These are phyloP conservation scores for Nematopogon swammerdamellus DNA, from an alignment of 2,888 invertebrate genomes.

Conservation along the genomic window DNA sequence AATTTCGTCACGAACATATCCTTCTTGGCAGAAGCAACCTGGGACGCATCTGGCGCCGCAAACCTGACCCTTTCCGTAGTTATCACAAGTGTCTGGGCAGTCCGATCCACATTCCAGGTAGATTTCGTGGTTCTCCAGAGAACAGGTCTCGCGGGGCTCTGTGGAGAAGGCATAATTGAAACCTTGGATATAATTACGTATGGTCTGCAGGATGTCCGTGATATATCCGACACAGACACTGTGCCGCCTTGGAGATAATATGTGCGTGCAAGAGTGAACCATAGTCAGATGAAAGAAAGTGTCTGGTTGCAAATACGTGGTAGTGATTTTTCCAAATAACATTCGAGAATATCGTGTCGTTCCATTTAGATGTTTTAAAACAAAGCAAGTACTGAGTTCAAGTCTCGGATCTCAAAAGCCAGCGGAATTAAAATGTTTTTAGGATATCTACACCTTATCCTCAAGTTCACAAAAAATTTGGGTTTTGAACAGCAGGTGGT, in stretches of 20 bases:
- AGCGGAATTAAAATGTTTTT: no score
- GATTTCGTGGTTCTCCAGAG: slow-evolving; percentile 1
- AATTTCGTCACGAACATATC: not conserved
- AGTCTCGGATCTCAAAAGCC: no score
- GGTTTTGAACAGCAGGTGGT: no score
- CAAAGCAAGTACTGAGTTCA: no score
- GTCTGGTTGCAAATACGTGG: no score
- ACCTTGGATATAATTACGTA: not conserved
- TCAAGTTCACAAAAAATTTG: no score
- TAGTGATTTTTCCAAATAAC: no score
- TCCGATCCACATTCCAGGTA: slow-evolving; percentile 3
- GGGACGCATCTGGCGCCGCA: slow-evolving; percentile 4
- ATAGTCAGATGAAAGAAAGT: no score
- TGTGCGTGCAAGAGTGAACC: no score
- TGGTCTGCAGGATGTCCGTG: not conserved
- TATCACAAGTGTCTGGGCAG: slow-evolving; percentile 5
- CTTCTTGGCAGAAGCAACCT: slow-evolving; percentile 8
- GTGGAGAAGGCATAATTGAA: not conserved
- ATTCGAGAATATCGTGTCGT: no score
- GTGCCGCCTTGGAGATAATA: not conserved
- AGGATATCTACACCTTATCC: no score
- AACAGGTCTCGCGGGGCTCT: slow-evolving; percentile 1
- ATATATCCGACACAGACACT: not conserved
- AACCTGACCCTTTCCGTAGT: not conserved
- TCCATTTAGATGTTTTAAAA: no score